Evolutionary conservation across 2,113 vertebrate species (phyloP).

Genomic region (Dendrocopos noguchii): DNA sequence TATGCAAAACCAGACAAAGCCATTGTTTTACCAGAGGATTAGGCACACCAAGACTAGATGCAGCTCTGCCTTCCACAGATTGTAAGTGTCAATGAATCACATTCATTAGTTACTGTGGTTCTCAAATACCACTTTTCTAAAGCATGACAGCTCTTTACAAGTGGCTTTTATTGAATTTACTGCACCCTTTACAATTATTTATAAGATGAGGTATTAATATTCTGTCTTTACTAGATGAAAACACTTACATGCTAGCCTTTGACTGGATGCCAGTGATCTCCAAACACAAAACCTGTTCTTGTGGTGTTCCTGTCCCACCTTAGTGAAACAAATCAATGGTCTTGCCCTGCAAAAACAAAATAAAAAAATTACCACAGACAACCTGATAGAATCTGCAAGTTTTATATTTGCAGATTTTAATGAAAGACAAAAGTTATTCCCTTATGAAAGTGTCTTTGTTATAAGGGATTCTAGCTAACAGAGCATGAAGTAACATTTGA

Average conservation of each 20-base stretch:
- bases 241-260: not conserved
- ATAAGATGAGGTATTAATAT: not conserved
- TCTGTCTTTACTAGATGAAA: not conserved
- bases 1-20: not conserved
- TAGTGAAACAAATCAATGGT: constrained; percentile 28
- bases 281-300: not conserved
- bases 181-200: not conserved
- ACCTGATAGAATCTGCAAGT: constrained; percentile 10
- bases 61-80: not conserved
- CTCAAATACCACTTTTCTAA: not conserved
- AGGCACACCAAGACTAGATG: not conserved
- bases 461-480: not conserved
- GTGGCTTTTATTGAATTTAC: not conserved
- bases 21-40: not conserved
- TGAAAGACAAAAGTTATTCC: constrained; percentile 14
- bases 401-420: not conserved
- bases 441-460: not conserved
- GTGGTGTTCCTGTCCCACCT: not conserved
- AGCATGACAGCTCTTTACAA: not conserved
- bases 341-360: not conserved
- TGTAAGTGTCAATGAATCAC: not conserved
- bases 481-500: not conserved
- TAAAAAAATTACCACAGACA: not conserved
- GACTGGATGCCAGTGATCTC: not conserved
- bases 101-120: not conserved